Evolutionary conservation across 2,888 invertebrate species (phyloP), one percentile per base, ranked within the genome.

Genomic region (Dryobota labecula): DNA sequence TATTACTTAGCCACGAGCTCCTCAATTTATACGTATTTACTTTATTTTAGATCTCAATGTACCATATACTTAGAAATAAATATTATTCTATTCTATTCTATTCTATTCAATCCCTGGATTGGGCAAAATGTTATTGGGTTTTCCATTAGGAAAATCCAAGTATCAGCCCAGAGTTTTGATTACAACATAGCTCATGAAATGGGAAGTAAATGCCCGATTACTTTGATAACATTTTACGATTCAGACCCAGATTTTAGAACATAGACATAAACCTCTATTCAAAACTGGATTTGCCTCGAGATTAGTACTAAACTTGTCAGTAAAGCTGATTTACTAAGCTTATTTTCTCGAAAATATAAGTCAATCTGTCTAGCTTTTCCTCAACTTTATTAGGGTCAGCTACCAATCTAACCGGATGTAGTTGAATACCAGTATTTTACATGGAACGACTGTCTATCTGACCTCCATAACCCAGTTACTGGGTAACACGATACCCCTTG

Each of bases 251-350:
- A 72, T 57, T 41, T 24, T 49, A 41, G 41, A 18, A 27, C 43
- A 27, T 0, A 54, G 8, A 18, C 33, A 69, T 43, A 53, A 69
- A 69, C 54, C 27, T 15, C 27, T 4, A 70, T 27, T 43, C 20
- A n/a, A 27, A 47, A 43, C 13, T 18, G 9, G 27, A 36, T 41
- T 13, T n/a, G 20, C 18, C 33, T 43, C 7, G n/a, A 36, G 41
- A 27, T 62, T n/a, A 27, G 11, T 15, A 38, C 2, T 36, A n/a
- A 45, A 24, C 9, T 24, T 33, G 62, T 73, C 47, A 62, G 45
- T 9, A 27, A 61, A 54, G 13, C 15, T 2, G 11, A 45, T 47
- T 38, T 43, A 63, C 1, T 20, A 24, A 20, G 18, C 38, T 51
- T 51, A 54, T 13, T 20, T n/a, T 2, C 1, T 62, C 56, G 7